Evolutionary conservation across 2,797 vertebrate genomes (phyloP).

Genomic region (Malacoctenus gilli): DNA sequence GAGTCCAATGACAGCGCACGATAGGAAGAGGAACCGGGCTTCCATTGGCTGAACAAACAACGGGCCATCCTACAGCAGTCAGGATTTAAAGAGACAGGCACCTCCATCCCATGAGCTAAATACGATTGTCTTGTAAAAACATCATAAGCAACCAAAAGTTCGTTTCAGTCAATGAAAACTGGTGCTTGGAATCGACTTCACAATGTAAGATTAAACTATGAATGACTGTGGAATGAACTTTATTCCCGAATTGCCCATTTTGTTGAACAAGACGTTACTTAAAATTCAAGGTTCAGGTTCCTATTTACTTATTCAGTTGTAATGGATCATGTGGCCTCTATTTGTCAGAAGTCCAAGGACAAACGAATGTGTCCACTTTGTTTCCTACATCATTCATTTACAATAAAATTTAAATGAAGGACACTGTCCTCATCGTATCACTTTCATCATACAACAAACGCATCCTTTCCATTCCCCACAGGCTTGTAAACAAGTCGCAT

Average conservation of each 20-base stretch:
- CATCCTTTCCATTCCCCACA: slow-evolving; percentile 64
- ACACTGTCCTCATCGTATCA: slow-evolving; percentile 55
- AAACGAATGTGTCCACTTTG: slow-evolving; percentile 81
- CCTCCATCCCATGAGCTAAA: neutral
- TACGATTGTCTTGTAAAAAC: too few species aligned
- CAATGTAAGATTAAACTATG: too few species aligned
- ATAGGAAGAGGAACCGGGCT: slow-evolving; percentile 5
- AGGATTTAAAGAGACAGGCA: slow-evolving; percentile 74
- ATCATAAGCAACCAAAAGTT: too few species aligned
- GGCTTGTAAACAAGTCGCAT: slow-evolving; percentile 30
- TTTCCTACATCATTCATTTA: slow-evolving; percentile 81
- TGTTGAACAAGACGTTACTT: slow-evolving; percentile 15
- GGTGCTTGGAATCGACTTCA: too few species aligned
- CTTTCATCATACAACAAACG: slow-evolving; percentile 60
- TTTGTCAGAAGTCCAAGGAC: slow-evolving; percentile 47
- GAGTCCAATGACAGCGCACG: slow-evolving; percentile 60
- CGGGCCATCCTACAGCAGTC: slow-evolving; percentile 7
- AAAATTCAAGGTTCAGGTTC: slow-evolving; percentile 39
- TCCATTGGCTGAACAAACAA: slow-evolving; percentile 57
- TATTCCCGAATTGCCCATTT: too few species aligned
- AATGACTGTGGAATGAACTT: too few species aligned
- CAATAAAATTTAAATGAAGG: slow-evolving; percentile 77
- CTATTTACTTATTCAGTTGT: slow-evolving; percentile 75
- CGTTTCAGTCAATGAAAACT: too few species aligned
- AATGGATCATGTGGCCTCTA: slow-evolving; percentile 55